A percentile compares a stretch with the other conserved stretches of the same genome.
Evolutionary conservation across 2,888 invertebrate genomes (phyloP).

Genomic region (Antheraea assamensis): DNA sequence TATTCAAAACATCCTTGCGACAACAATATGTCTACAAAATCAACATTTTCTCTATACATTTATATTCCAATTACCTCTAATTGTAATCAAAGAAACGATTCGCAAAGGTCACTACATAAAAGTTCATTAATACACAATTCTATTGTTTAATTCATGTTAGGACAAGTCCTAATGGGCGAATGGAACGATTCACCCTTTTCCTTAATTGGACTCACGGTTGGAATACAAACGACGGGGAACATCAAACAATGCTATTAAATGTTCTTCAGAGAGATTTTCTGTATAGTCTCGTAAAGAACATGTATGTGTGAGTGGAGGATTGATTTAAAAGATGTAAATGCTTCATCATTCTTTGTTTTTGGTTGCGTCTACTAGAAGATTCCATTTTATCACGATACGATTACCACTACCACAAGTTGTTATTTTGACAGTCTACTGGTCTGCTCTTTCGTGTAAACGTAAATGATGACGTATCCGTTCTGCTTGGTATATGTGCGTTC

Average conservation of each 20-base stretch:
- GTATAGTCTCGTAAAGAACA: not conserved
- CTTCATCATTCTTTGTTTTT: too few species aligned
- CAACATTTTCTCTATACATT: not conserved
- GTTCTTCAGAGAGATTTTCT: not conserved
- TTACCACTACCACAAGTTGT: too few species aligned
- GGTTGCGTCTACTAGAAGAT: too few species aligned
- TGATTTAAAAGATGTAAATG: not conserved
- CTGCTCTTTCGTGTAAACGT: too few species aligned
- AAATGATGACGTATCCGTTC: too few species aligned
- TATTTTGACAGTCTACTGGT: too few species aligned
- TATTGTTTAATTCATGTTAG: constrained; percentile 29
- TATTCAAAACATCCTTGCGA: not conserved
- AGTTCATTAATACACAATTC: constrained; percentile 7
- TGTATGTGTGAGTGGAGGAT: not conserved
- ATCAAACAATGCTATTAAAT: constrained; percentile 22
- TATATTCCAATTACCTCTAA: not conserved
- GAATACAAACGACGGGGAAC: constrained; percentile 34
- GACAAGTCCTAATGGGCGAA: constrained; percentile 16
- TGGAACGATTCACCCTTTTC: constrained; percentile 30
- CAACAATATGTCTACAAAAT: not conserved
- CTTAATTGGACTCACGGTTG: constrained; percentile 37
- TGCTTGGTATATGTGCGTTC: too few species aligned
- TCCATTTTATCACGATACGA: too few species aligned
- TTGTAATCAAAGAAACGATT: constrained; percentile 2
- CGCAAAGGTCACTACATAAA: not conserved